These are phyloP conservation scores for Ormyrus thymus DNA, from an alignment of 2,888 invertebrate species.

Conservation along the genomic window DNA sequence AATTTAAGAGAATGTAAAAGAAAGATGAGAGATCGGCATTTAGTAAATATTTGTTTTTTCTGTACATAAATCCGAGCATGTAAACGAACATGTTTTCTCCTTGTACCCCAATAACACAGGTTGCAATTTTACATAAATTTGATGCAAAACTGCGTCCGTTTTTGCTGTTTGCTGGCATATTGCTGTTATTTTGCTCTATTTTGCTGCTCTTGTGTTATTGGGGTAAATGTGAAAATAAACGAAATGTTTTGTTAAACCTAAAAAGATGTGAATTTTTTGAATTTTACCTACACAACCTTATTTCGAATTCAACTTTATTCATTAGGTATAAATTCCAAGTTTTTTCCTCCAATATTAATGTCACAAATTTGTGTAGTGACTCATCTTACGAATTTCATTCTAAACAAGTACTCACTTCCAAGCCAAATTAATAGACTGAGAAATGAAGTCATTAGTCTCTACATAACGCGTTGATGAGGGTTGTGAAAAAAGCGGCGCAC, in stretches of 20 bases:
- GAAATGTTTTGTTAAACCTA: conserved; percentile 44
- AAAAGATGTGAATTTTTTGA: conserved; percentile 7
- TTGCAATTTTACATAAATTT: too few species aligned
- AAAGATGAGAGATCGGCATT: conserved; percentile 26
- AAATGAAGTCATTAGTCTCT: too few species aligned
- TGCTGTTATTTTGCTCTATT: too few species aligned
- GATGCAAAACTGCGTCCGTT: too few species aligned
- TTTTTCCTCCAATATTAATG: too few species aligned
- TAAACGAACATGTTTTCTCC: conserved; percentile 35
- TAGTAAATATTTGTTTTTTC: conserved; percentile 23
- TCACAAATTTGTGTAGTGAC: too few species aligned
- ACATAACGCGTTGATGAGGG: background rate
- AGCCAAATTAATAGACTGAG: background rate
- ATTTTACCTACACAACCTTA: too few species aligned
- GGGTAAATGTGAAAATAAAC: conserved; percentile 46
- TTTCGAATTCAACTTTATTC: too few species aligned
- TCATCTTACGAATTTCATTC: background rate
- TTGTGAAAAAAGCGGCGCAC: background rate
- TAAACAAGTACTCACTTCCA: background rate
- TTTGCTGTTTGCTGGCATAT: too few species aligned
- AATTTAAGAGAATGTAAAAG: conserved; percentile 22
- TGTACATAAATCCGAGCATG: conserved; percentile 44
- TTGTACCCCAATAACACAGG: too few species aligned
- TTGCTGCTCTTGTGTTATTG: too few species aligned
- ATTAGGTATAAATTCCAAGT: too few species aligned